Evolutionary conservation across 2,113 vertebrate genomes (phyloP), one percentile per base, ranked within the genome.

Genomic region (Bubo scandiacus): DNA sequence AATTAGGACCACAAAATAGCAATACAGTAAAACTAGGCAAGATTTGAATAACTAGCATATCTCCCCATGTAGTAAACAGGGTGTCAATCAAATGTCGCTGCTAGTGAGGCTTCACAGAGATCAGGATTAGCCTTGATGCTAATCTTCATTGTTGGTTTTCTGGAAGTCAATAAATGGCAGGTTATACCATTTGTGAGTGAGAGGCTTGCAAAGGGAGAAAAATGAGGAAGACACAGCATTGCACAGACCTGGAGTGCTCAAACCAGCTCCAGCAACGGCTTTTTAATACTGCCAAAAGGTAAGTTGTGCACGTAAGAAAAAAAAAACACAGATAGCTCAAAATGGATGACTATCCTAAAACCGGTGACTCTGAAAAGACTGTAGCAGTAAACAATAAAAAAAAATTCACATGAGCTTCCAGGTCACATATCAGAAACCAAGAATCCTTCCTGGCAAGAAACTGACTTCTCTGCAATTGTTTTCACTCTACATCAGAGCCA

Each of bases 101-200:
- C 63, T 73, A 55, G 75, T 47, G 51, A 90, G 29, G 26, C 42
- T 90, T 70, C 63, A 55, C 55, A 62, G 54, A 90, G 54, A 73
- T 54, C 34, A n/a, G 63, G 84, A 97, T 91, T 93, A 94, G 89
- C 49, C 74, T 70, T 58, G 54, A 63, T 66, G 49, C 63, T 92
- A 90, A 92, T 86, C 57, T 74, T 51, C 45, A 67, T 38, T 94
- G 67, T 27, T 88, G 42, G 36, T 62, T 88, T 96, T 83, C 75
- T 74, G 47, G 38, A 93, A 93, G 71, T 83, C 96, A 86, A 4
- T 82, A 92, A 88, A 65, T 57, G 63, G 86, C 62, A 92, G 32
- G 38, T 92, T 79, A 94, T 49, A 66, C 18, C 36, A 90, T 90
- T 51, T 70, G 40, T 3, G 5, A 87, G n/a, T n/a, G 58, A 92